Evolutionary conservation across 1,140 invertebrate genomes (phyloP), one percentile per base, ranked within the genome.

Genomic region (Vanessa atalanta): DNA sequence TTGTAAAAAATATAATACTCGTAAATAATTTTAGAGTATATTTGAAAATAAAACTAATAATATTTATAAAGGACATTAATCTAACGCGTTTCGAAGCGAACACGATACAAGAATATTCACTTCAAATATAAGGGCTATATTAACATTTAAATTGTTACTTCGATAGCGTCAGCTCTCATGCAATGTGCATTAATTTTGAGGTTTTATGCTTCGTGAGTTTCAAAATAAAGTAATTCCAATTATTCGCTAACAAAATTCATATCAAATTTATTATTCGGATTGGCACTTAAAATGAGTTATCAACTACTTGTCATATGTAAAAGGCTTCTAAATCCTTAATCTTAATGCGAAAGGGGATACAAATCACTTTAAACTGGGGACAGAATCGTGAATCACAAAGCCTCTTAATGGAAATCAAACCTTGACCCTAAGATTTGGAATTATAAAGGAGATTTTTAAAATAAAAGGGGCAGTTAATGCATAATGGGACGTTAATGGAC

Each of bases 371-470:
- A 55, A 75, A 50, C 64, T 67, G 69, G n/a, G 51, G 47, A 47
- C 57, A 65, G 31, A 7, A 37, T 63, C 60, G 47, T 75, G 61
- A 72, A 75, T 75, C 69, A 75, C 70, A 69, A 78, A 67, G 47
- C 53, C 51, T 72, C 68, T 77, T 83, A 83, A 83, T 83, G 79
- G 81, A 81, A 77, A 70, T 69, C 63, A 78, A 69, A 78, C 70
- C 73, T 75, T 83, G 79, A 81, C 77, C 75, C 70, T 65, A 20
- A 70, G 64, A 51, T 67, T 75, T 43, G 31, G 65, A 57, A 71
- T 75, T 70, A 70, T 70, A 47, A 70, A 70, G 48, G 37, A 53
- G 60, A 60, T 65, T 73, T 76, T 67, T 16, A 78, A 76, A 78
- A 76, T 76, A 75, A 75, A 73, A 78, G 43, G 65, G 26, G 74